Evolutionary conservation across 2,113 vertebrate genomes (phyloP), one percentile per base, ranked within the genome.

Genomic region (Paedocypris sp.): DNA sequence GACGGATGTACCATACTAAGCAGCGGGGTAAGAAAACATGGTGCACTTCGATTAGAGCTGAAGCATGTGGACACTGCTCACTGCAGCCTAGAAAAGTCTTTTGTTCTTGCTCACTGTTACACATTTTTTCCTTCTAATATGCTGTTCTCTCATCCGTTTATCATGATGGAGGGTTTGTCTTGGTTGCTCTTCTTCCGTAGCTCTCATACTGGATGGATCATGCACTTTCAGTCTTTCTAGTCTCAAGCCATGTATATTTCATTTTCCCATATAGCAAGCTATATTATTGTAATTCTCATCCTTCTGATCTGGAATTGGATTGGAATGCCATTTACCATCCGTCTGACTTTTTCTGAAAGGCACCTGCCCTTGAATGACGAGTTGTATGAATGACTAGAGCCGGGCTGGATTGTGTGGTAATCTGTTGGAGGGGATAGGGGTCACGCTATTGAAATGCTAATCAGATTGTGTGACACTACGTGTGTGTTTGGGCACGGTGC

Each of bases 381-480:
- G 33, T 48, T 26, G 25, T 52, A 51, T 59, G 62, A 50, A 54
- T 12, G 22, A 28, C 48, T 26, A 28, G 42, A 56, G 50, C 39
- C 12, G 2, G 50, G 10, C 38, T 57, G 35, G 33, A 51, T 49
- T 58, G 39, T 39, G 29, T 60, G 62, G 38, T 68, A 51, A 72
- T 68, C 66, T 56, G 46, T 46, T 60, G 23, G 39, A 50, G 62
- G 60, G 35, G 58, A 65, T 61, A 45, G 62, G 48, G 56, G 45
- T 41, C 58, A 58, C 33, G 15, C 51, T 45, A 47, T 72, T 72
- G 54, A 56, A 28, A 72, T 72, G 65, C 38, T 68, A 72, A 72
- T 67, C 31, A 64, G 61, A 32, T 20, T 29, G 26, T 32, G 12
- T 53, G 52, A 23, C 28, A n/a, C n/a, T 51, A n/a, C 54, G 33